These are phyloP conservation scores for Trissolcus basalis DNA, from an alignment of 1,140 invertebrate genomes.

Conservation along the genomic window DNA sequence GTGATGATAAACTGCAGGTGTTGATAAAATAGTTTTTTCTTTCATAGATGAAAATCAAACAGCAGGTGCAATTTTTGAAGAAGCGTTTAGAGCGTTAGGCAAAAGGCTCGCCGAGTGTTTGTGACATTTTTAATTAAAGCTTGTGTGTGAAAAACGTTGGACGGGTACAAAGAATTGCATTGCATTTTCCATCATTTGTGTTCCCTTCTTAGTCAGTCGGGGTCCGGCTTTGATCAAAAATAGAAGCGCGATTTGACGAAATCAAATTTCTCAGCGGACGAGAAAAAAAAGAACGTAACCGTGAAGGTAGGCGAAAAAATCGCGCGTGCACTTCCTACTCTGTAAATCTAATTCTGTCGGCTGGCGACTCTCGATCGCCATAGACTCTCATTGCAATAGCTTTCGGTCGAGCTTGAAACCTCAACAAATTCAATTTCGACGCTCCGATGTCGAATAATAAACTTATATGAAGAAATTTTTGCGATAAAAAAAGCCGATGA, in stretches of 20 bases:
- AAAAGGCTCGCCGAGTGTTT: too few relatives aligned
- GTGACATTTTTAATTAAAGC: too few relatives aligned
- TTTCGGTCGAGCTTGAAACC: conserved; percentile 19
- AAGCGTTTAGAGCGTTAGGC: too few relatives aligned
- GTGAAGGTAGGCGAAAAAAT: conserved; percentile 20
- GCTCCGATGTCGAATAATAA: conserved; percentile 20
- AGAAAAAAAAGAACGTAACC: conserved; percentile 9
- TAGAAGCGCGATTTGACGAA: conserved; percentile 54
- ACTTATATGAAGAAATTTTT: conserved; percentile 5
- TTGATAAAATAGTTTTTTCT: too few relatives aligned
- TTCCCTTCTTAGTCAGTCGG: conserved; percentile 18
- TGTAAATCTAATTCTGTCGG: conserved; percentile 43
- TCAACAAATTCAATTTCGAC: conserved; percentile 35
- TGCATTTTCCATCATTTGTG: conserved; percentile 40
- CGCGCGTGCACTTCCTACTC: conserved; percentile 29
- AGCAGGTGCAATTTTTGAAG: too few relatives aligned
- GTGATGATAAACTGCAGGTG: too few relatives aligned
- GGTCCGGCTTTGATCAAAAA: conserved; percentile 39
- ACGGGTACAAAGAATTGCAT: too few relatives aligned
- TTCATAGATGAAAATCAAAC: too few relatives aligned
- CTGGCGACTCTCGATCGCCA: conserved; percentile 36
- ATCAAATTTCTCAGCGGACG: conserved; percentile 51
- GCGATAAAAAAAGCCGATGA: not conserved
- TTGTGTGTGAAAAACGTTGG: too few relatives aligned
- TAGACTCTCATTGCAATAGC: conserved; percentile 43